These are phyloP conservation scores for Podarcis raffonei DNA, from an alignment of 2,113 vertebrate genomes.

Conservation along the genomic window DNA sequence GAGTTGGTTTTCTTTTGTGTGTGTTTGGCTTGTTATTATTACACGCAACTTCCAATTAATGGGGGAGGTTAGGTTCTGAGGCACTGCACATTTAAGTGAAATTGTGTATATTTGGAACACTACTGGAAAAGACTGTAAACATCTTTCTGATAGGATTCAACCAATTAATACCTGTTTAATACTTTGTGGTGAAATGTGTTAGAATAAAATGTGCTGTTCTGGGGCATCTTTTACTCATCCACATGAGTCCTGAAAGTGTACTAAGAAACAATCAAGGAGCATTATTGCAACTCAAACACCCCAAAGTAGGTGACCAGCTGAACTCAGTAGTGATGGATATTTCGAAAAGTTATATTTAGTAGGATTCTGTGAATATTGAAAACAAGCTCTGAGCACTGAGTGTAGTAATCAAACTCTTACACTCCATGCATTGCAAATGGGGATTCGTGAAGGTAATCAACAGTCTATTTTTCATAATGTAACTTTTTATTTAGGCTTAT, in stretches of 20 bases:
- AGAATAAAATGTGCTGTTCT: not conserved
- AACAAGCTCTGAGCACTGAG: not conserved
- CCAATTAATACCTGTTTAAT: not conserved
- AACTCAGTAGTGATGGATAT: not conserved
- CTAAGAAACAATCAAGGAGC: not conserved
- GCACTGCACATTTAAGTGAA: too few relatives aligned
- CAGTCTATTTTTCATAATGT: slow-evolving; percentile 27
- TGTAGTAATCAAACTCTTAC: not conserved
- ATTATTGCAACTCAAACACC: not conserved
- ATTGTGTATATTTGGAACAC: too few relatives aligned
- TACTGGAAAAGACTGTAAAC: not conserved
- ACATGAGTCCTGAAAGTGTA: not conserved
- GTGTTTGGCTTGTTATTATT: too few relatives aligned
- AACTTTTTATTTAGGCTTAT: slow-evolving; percentile 12
- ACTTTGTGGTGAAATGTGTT: not conserved
- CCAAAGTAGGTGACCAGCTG: not conserved
- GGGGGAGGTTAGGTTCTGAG: too few relatives aligned
- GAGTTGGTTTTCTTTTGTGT: not conserved
- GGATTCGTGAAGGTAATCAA: slow-evolving; percentile 11
- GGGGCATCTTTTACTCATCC: not conserved
- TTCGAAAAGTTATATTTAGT: not conserved
- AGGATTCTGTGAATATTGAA: not conserved
- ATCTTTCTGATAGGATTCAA: not conserved
- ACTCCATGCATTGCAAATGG: slow-evolving; percentile 20
- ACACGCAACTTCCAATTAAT: too few relatives aligned